Evolutionary conservation across 2,888 invertebrate genomes (phyloP), one percentile per base, ranked within the genome.

Genomic region (Xanthostigma xanthostigma): DNA sequence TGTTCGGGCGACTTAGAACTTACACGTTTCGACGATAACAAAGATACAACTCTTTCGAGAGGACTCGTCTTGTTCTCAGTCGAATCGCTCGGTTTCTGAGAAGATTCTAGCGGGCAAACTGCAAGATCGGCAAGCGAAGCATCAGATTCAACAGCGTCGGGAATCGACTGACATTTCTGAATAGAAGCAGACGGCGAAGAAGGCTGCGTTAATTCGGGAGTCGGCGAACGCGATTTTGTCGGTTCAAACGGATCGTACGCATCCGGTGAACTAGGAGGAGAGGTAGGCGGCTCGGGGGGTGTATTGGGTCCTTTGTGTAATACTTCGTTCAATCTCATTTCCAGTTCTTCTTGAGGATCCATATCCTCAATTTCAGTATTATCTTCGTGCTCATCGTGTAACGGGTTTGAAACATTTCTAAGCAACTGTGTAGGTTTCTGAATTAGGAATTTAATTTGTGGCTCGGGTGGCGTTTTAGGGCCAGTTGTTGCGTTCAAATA

Each of bases 171-270:
- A 27, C 27, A 27, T 40, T 46, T 46, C 8, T 14, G 27, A 11
- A 36, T 34, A 37, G 44, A 41, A 10, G 42, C 45, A 33, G 47
- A 36, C 10, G 46, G 41, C 27, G 38, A 44, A 44, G 12, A 51
- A 8, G 49, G 51, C 45, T 56, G 52, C 40, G 59, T 55, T 53
- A 67, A 63, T 56, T 73, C 68, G 0, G 77, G 78, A 1, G 79
- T 77, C 1, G 76, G 78, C 11, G 82, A 81, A 14, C 82, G 69
- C 1, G 89, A 88, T 64, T 87, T 86, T 9, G 91, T 90, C 0
- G 91, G 91, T 66, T 91, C 90, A 66, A 89, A 91, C 2, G 91
- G 91, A 77, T 91, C 90, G 66, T 91, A 91, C 3, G 81, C 88
- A 65, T 88, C 87, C 1, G 86, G 86, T 11, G 85, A 80, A 52